Evolutionary conservation across 2,113 vertebrate species (phyloP).

Genomic region (Lepisosteus oculatus): DNA sequence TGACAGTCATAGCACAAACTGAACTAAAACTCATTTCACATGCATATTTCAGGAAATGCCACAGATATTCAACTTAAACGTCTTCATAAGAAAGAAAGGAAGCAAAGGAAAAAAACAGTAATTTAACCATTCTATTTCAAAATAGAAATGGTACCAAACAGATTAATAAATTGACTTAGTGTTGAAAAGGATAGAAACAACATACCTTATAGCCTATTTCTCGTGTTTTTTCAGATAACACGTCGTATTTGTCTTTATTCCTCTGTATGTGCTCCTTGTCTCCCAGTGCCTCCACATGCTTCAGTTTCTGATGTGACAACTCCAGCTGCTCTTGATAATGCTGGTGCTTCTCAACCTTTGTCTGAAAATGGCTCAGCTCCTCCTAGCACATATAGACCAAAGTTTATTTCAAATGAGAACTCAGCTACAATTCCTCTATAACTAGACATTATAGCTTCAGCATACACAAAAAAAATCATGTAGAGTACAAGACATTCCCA

Average conservation of each 20-base stretch:
- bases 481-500: too few relatives aligned
- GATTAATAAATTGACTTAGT: too few relatives aligned
- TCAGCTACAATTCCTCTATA: too few relatives aligned
- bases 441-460: too few relatives aligned
- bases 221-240: slow-evolving; percentile 83
- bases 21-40: neutral
- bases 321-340: slow-evolving; percentile 94
- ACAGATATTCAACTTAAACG: neutral
- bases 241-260: slow-evolving; percentile 79
- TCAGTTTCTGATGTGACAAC: slow-evolving; percentile 90
- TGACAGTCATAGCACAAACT: too few relatives aligned
- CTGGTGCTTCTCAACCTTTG: slow-evolving; percentile 91
- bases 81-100: neutral
- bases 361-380: slow-evolving; percentile 92
- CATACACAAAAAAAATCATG: too few relatives aligned
- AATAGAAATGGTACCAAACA: too few relatives aligned
- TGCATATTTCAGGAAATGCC: neutral
- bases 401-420: too few relatives aligned
- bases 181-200: neutral
- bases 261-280: slow-evolving; percentile 81
- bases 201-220: slow-evolving; percentile 93
- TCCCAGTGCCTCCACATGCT: slow-evolving; percentile 77
- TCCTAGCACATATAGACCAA: slow-evolving; percentile 61
- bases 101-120: neutral
- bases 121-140: too few relatives aligned